Conservation (phyloP, 2,113 vertebrate genomes). For the Myanophis thanlyinensis region DNA sequence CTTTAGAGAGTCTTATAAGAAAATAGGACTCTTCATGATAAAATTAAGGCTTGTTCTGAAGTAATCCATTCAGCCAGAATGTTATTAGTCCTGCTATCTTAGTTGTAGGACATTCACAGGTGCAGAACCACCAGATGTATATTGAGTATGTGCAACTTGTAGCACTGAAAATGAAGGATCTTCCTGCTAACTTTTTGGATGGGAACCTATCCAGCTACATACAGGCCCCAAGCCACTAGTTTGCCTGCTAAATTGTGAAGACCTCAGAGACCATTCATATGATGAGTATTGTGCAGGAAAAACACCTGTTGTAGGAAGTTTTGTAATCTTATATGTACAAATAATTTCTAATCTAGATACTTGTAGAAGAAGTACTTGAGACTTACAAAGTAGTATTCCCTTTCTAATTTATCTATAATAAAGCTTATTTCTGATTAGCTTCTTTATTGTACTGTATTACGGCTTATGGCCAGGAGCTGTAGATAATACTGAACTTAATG, state of each 20-base stretch:
- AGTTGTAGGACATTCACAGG: neutral
- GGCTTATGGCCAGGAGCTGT: neutral
- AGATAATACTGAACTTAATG: neutral
- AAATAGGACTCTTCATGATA: neutral
- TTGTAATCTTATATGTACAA: neutral
- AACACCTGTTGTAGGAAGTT: neutral
- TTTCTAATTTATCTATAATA: no score
- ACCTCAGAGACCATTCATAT: neutral
- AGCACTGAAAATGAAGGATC: neutral
- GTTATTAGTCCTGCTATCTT: neutral
- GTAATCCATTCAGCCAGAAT: neutral
- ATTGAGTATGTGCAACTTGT: neutral
- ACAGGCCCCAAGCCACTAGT: neutral
- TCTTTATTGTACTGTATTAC: neutral
- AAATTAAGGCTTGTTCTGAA: neutral
- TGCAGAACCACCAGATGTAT: neutral
- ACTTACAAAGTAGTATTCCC: neutral
- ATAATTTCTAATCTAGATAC: neutral
- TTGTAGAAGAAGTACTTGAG: neutral
- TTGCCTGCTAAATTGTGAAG: neutral
- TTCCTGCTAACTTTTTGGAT: neutral
- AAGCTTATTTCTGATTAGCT: neutral
- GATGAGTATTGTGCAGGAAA: neutral
- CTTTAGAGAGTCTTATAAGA: neutral
- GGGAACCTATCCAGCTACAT: neutral